These are phyloP conservation scores for Etia nguti DNA, from an alignment of 2,113 vertebrate species.

Conservation along the genomic window DNA sequence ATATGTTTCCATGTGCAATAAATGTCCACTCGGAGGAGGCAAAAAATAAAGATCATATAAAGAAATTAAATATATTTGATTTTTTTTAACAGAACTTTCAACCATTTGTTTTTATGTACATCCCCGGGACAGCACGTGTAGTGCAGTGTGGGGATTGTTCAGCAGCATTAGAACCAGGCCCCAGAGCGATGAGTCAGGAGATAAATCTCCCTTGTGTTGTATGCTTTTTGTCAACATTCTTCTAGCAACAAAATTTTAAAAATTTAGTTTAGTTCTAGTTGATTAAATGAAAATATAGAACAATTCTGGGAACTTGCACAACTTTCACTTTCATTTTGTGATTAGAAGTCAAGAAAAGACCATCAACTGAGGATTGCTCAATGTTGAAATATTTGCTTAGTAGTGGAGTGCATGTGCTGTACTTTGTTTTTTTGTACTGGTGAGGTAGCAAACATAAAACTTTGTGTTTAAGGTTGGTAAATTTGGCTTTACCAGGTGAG, in stretches of 20 bases:
- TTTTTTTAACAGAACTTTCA: not conserved
- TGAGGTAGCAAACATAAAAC: not conserved
- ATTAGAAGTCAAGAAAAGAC: not conserved
- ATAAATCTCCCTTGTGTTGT: not conserved
- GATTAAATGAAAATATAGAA: not conserved
- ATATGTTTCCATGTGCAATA: not conserved
- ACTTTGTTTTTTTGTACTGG: not conserved
- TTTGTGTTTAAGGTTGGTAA: not conserved
- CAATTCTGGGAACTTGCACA: not conserved
- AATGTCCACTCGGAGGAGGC: not conserved
- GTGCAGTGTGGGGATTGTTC: accelerated
- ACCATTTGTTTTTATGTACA: not conserved
- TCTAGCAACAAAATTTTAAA: not conserved
- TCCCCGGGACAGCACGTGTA: not conserved
- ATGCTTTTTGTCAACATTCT: not conserved
- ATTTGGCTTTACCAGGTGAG: not conserved
- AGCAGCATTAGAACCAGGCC: not conserved
- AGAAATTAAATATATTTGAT: accelerated
- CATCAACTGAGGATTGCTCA: not conserved
- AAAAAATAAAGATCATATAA: not conserved
- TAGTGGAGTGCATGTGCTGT: not conserved
- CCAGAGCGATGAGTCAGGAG: not conserved
- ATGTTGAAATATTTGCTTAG: not conserved
- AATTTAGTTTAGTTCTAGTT: not conserved
- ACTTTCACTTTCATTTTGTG: not conserved